phyloP scores from a whole-genome alignment of 2,888 invertebrate genomes.

The Trichacis sp. region DNA sequence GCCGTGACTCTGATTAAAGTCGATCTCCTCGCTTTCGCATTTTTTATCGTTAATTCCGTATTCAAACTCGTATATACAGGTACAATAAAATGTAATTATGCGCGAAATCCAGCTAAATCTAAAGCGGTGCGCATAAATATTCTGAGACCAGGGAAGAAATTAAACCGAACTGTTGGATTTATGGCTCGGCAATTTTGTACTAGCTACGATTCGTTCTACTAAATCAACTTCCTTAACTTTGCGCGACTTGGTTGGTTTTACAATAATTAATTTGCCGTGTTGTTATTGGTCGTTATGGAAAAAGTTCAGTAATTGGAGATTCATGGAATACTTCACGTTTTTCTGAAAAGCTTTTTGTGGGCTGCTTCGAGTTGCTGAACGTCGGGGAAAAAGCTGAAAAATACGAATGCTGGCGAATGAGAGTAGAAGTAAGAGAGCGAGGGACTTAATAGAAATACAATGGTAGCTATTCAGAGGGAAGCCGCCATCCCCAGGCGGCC shows the following conservation, averaged over 20 bases:
- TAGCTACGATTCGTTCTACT: conserved; percentile 45
- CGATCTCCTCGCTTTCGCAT: conserved; percentile 50
- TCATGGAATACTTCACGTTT: conserved; percentile 22
- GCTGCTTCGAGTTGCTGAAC: not conserved
- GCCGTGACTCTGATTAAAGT: conserved; percentile 56
- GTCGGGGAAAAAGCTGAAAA: conserved; percentile 7
- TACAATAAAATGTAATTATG: conserved; percentile 40
- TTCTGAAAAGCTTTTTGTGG: too few relatives aligned
- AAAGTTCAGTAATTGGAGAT: not conserved
- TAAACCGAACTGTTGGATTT: conserved; percentile 64
- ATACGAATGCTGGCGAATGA: conserved; percentile 13
- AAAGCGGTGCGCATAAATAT: conserved; percentile 55
- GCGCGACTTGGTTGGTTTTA: conserved; percentile 41
- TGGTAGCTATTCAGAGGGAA: conserved; percentile 56
- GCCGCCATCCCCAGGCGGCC: conserved; percentile 60
- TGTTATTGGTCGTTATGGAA: conserved; percentile 47
- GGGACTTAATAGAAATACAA: conserved; percentile 64
- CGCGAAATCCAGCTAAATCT: conserved; percentile 19
- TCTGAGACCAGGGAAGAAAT: conserved; percentile 59
- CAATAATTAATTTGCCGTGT: conserved; percentile 59
- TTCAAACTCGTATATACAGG: conserved; percentile 11
- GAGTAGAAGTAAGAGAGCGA: conserved; percentile 20
- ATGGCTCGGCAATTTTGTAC: conserved; percentile 49
- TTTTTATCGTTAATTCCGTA: conserved; percentile 41
- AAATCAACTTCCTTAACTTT: conserved; percentile 53